phyloP scores from a whole-genome alignment of 2,113 vertebrate species.

The Numida meleagris region DNA sequence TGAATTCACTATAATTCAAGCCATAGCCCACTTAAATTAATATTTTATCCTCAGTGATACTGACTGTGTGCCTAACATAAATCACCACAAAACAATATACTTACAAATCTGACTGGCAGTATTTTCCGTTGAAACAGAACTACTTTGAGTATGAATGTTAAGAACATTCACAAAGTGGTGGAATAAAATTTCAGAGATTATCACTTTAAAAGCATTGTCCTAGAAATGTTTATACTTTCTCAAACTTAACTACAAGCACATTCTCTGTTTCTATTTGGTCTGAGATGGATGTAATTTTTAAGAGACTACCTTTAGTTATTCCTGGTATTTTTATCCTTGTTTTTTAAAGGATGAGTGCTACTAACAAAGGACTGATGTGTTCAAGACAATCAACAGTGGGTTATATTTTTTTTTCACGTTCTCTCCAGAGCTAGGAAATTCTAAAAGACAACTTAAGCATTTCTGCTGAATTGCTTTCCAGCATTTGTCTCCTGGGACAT shows the following conservation, averaged over 20 bases:
- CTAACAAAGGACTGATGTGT: background rate
- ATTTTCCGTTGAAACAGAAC: background rate
- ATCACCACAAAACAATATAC: background rate
- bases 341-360: background rate
- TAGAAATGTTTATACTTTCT: background rate
- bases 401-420: background rate
- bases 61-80: background rate
- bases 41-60: background rate
- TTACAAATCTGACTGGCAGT: background rate
- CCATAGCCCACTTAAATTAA: background rate
- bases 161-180: background rate
- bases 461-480: background rate
- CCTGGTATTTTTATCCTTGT: background rate
- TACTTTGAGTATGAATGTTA: background rate
- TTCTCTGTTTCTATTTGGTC: background rate
- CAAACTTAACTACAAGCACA: background rate
- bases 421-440: background rate
- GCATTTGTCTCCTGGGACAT: background rate
- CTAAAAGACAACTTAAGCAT: background rate
- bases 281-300: background rate
- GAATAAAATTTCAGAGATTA: background rate
- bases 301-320: background rate
- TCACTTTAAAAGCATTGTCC: background rate
- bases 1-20: background rate
- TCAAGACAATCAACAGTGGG: background rate